Conservation (phyloP, 2,797 vertebrate species). For the Urosaurus nigricauda region DNA sequence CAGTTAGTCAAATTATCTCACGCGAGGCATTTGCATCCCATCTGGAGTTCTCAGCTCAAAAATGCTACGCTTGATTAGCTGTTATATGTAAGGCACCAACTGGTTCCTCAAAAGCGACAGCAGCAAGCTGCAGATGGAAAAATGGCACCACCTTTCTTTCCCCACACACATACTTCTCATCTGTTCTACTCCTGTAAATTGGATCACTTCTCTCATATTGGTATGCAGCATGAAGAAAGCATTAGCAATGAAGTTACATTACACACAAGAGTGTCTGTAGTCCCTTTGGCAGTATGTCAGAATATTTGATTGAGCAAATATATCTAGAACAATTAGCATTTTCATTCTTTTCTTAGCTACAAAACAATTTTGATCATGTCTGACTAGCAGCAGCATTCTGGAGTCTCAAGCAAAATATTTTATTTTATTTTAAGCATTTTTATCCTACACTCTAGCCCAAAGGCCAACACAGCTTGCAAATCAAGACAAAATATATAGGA, state of each 20-base stretch:
- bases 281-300: constrained; percentile 40
- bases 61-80: constrained; percentile 58
- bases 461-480: not conserved
- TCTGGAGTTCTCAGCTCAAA: constrained; percentile 27
- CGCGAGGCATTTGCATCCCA: constrained; percentile 36
- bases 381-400: not conserved
- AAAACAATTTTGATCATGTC: not conserved
- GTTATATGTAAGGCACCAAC: constrained; percentile 17
- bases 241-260: not conserved
- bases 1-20: constrained; percentile 17
- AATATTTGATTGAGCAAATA: not conserved
- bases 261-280: constrained; percentile 56
- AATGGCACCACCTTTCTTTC: constrained; percentile 30
- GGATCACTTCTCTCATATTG: constrained; percentile 45
- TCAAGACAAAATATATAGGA: not conserved
- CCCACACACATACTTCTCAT: constrained; percentile 49
- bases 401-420: not conserved
- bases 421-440: not conserved
- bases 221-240: constrained; percentile 32
- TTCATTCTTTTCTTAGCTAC: not conserved
- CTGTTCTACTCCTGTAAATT: constrained; percentile 49
- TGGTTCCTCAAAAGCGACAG: constrained; percentile 48
- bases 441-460: no score
- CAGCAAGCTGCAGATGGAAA: constrained; percentile 44
- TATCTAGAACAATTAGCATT: not conserved